Evolutionary conservation across 2,113 vertebrate genomes (phyloP).

Genomic region (Pagrus major): DNA sequence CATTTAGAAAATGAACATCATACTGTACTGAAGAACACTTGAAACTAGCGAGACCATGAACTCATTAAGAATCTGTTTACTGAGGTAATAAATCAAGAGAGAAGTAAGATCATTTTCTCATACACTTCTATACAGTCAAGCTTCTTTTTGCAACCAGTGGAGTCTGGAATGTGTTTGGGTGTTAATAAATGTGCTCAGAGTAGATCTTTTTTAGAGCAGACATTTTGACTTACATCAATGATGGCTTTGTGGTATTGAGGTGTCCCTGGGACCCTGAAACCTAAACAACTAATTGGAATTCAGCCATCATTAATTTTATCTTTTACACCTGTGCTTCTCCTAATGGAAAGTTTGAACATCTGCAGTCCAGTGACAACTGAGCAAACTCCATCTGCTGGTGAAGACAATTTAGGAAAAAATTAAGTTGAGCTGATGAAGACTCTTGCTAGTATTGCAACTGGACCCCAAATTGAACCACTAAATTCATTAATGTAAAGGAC

Average conservation of each 20-base stretch:
- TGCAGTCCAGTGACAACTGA: background rate
- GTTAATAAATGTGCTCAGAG: background rate
- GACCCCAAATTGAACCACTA: background rate
- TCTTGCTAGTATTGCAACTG: background rate
- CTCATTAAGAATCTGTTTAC: too few species aligned
- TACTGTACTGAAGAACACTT: too few species aligned
- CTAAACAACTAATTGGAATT: background rate
- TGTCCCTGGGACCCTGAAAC: background rate
- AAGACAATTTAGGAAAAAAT: background rate
- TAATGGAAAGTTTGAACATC: background rate
- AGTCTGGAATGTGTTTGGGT: too few species aligned
- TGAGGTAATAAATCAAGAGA: too few species aligned
- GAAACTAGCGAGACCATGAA: too few species aligned
- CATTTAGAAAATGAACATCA: too few species aligned
- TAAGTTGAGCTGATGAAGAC: background rate
- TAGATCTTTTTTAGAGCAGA: background rate
- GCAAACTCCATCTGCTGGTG: background rate
- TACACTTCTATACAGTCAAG: too few species aligned
- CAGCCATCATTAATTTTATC: too few species aligned
- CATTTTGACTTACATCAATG: background rate
- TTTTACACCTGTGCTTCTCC: too few species aligned
- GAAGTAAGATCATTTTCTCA: too few species aligned
- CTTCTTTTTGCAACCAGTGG: too few species aligned
- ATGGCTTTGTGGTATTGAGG: background rate
- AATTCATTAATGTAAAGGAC: background rate